These are phyloP conservation scores for Hemichromis elongatus DNA, from an alignment of 2,113 vertebrate genomes.

Conservation along the genomic window DNA sequence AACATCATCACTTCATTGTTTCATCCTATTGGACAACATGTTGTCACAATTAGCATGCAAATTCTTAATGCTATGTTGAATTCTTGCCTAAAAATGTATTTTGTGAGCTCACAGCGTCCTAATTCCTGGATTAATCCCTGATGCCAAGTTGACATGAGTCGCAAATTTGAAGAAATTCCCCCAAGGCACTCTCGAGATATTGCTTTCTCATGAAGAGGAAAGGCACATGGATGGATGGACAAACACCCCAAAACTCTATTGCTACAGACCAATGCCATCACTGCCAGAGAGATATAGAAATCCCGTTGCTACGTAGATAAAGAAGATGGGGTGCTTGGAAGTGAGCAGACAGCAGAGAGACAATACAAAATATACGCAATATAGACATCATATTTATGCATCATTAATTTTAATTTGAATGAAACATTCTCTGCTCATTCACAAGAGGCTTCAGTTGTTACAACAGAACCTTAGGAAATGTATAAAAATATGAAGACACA, in stretches of 20 bases:
- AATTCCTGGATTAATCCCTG: not conserved
- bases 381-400: slow-evolving; percentile 11
- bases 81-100: not conserved
- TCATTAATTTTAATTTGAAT: slow-evolving; percentile 13
- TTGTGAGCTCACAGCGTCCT: not conserved
- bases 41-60: not conserved
- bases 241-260: not conserved
- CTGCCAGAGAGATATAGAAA: not conserved
- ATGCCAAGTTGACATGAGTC: not conserved
- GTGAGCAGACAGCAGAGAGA: not conserved
- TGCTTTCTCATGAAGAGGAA: not conserved
- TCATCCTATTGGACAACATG: not conserved
- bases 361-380: not conserved
- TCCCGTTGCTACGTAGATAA: not conserved
- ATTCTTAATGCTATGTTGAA: not conserved
- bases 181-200: not conserved
- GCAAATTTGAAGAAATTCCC: not conserved
- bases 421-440: not conserved
- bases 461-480: not conserved
- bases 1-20: not conserved
- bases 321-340: not conserved
- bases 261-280: not conserved
- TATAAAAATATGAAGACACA: not conserved
- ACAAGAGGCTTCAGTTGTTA: not conserved
- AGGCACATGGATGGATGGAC: not conserved